Base-by-base conservation (phyloP, 2,888 invertebrate genomes). In the Petrolisthes cinctipes region DNA sequence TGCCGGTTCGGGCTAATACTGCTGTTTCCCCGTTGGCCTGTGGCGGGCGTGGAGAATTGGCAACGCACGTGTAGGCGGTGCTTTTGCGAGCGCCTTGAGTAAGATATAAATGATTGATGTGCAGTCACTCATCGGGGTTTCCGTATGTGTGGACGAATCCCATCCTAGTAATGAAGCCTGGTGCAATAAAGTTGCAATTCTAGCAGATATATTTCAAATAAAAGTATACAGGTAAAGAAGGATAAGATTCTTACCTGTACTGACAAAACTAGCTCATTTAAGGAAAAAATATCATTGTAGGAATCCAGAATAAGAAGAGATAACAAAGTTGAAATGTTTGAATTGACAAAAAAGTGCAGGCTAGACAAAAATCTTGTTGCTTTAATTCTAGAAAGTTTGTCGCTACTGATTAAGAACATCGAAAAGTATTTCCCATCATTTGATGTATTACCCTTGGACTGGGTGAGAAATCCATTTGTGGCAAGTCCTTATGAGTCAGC, bases 341-440 rank as follows among this genome's bases (percentile, higher is more conserved):
- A 53, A 78, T 51, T 78, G 4, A 23, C 78, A 78, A 78, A 78
- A 78, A 37, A 78, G 20, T 82, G 82, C 57, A 82, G 66, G 1
- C 61, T 82, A 57, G 0, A 82, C 82, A 57, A 82, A 61, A 57
- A 61, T 82, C 57, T 82, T 61, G 82, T 66, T n/a, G 14, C 56
- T 82, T 56, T 82, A 82, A 82, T 82, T 57, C 82, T 82, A 82
- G 14, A 82, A 82, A 82, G 68, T 83, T 83, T 83, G 53, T 83
- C 75, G 51, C 75, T 20, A 56, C 83, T 54, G n/a, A 75, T 51
- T 75, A 76, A 83, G 75, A 75, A 83, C 54, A 83, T 20, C 4
- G 1, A 61, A 82, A 82, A 82, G 82, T 82, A 61, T 82, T 66
- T 82, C 0, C 82, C 20, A 83, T 83, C 76, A 75, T 75, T 53